Base-by-base conservation (phyloP, 1,140 invertebrate genomes). In the Sarcophaga peregrina region DNA sequence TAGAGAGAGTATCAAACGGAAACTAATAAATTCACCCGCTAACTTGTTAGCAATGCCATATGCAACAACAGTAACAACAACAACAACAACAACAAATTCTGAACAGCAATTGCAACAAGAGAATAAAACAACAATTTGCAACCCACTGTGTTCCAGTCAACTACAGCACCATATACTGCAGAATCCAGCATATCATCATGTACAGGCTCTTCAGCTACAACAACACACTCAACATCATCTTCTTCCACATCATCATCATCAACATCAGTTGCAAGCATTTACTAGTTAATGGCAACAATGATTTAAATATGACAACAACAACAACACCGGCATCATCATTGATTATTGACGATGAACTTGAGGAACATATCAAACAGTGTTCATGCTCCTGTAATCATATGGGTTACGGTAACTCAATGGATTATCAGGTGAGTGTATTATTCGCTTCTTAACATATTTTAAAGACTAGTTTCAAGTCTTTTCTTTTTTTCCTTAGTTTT, bases 361-460 rank as follows among this genome's bases (percentile, higher is more conserved):
- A 95, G 87, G 93, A 95, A 91, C 96, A 97, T 92, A 96, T 96
- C 90, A 94, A 96, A 91, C 93, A 94, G 87, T 97, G 96, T 91
- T 94, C 95, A 83, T 97, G 96, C 92, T 95, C 95, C 86, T 97
- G 96, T 92, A 95, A 96, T 92, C 96, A 97, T 92, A 96, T 96
- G 95, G 96, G 96, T 89, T 96, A 96, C 91, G 96, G 96, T 85
- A 96, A 96, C 92, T 96, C 95, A 90, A 95, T 96, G 94, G 95
- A 96, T 92, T 96, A 96, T 92, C 95, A 96, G 94, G 95, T 96
- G 91, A 92, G 91, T 90, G n/a, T 76, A 8, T 5, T 52, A 37
- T 37, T 37, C 25, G 25, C 25, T 4, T 37, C 25, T 37, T 37
- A 37, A 37, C 25, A 37, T 37, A 1, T 37, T 37, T 37, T 4